These are phyloP conservation scores for Gallinago stenura DNA, from an alignment of 2,797 vertebrate genomes.

Conservation along the genomic window DNA sequence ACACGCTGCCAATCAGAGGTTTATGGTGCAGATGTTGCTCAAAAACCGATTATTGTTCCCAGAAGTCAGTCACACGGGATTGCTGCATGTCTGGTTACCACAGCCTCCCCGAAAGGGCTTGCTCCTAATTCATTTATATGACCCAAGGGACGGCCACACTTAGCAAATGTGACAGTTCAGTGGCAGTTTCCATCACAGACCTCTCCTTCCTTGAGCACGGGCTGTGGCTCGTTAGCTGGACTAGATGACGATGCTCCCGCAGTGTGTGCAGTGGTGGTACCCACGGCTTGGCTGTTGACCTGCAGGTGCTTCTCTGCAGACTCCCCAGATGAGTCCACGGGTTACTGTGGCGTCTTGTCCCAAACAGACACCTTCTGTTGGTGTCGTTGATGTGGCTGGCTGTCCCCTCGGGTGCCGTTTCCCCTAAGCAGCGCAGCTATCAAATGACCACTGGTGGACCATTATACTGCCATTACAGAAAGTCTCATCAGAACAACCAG, in stretches of 20 bases:
- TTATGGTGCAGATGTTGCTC: not conserved
- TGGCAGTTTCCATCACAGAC: not conserved
- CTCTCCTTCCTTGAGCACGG: not conserved
- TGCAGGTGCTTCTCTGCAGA: not conserved
- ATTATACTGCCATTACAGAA: not conserved
- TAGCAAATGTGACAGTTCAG: not conserved
- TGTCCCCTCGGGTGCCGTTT: not conserved
- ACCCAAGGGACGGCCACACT: not conserved
- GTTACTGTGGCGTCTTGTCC: not conserved
- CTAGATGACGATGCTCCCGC: not conserved
- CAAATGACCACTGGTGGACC: not conserved
- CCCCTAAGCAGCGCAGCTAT: not conserved
- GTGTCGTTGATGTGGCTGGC: not conserved
- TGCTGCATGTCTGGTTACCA: not conserved
- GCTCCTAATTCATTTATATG: not conserved
- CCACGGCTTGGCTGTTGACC: not conserved
- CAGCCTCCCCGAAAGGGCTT: not conserved
- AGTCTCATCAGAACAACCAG: not conserved
- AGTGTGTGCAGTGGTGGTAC: not conserved
- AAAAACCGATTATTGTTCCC: not conserved
- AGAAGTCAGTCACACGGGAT: not conserved
- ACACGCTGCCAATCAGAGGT: not conserved
- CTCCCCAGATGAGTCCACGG: not conserved
- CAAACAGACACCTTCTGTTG: not conserved
- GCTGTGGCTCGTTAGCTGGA: not conserved